These are phyloP conservation scores for Eristalis pertinax DNA, from an alignment of 2,888 invertebrate species.

Conservation along the genomic window DNA sequence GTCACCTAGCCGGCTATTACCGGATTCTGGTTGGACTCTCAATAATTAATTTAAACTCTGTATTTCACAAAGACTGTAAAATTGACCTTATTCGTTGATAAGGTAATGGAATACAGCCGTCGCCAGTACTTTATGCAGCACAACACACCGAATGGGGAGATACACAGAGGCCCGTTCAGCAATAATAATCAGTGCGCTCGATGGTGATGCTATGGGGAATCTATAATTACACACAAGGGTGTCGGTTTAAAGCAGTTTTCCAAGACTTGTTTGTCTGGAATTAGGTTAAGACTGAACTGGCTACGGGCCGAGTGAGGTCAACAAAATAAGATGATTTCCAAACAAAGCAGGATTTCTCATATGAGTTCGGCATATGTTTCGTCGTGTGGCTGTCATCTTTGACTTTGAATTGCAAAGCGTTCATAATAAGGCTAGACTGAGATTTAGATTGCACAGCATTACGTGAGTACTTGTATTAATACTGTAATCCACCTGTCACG, in stretches of 20 bases:
- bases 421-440: too few species aligned
- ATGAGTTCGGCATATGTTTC: not conserved
- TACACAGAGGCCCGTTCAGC: conserved; percentile 11
- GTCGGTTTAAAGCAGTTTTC: conserved; percentile 49
- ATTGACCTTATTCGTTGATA: conserved; percentile 65
- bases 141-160: conserved; percentile 7
- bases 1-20: conserved; percentile 23
- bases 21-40: conserved; percentile 57
- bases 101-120: conserved; percentile 16
- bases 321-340: conserved; percentile 23
- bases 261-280: conserved; percentile 63
- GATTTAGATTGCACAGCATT: too few species aligned
- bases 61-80: conserved; percentile 41
- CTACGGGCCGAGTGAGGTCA: conserved; percentile 36
- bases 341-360: not conserved
- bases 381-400: not conserved
- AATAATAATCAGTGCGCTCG: conserved; percentile 11
- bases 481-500: too few species aligned
- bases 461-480: too few species aligned
- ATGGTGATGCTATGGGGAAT: conserved; percentile 16
- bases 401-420: not conserved
- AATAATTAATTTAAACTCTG: conserved; percentile 55
- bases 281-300: conserved; percentile 52
- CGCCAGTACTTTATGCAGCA: not conserved
- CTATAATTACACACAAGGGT: conserved; percentile 6